Evolutionary conservation across 2,113 vertebrate species (phyloP), one percentile per base, ranked within the genome.

Genomic region (Nipponia nippon): DNA sequence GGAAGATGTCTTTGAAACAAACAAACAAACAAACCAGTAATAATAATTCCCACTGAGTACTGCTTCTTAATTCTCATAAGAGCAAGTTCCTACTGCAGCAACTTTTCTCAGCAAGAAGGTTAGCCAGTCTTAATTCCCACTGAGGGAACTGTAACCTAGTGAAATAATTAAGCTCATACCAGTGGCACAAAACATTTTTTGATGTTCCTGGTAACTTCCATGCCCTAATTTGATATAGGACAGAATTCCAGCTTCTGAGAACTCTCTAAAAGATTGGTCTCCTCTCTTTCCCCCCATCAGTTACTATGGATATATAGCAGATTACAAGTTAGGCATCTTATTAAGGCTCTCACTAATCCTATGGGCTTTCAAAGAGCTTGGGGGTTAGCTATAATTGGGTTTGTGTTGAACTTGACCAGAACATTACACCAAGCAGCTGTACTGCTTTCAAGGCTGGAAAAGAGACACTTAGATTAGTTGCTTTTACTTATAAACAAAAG

Each of bases 341-440:
- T 92, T 93, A 94, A 87, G 36, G 15, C 23, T 65, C 29, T 58
- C 59, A 69, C 22, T 91, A 84, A 94, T 92, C 81, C 73, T 72
- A n/a, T 9, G 22, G 21, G 58, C 87, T 96, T 92, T 95, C 73
- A 71, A 65, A 93, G 91, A 91, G 9, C 49, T 88, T 92, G 59
- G 59, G 36, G 29, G 75, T 63, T 83, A 92, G 36, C 17, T 93
- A 46, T 94, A 96, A 91, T 75, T 93, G 12, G 50, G 55, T 63
- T 92, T 78, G 21, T 79, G 85, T 69, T 97, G 84, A 90, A 95
- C 82, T 89, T 97, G 65, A 85, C 71, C 55, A 83, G 50, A 63
- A 52, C 59, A 30, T 85, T 92, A 40, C 62, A 81, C 12, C 44
- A 67, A 59, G 29, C 6, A 15, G 7, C 34, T 75, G 25, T 63